These are phyloP conservation scores for Spisula solida DNA, from an alignment of 2,888 invertebrate genomes.

Conservation along the genomic window DNA sequence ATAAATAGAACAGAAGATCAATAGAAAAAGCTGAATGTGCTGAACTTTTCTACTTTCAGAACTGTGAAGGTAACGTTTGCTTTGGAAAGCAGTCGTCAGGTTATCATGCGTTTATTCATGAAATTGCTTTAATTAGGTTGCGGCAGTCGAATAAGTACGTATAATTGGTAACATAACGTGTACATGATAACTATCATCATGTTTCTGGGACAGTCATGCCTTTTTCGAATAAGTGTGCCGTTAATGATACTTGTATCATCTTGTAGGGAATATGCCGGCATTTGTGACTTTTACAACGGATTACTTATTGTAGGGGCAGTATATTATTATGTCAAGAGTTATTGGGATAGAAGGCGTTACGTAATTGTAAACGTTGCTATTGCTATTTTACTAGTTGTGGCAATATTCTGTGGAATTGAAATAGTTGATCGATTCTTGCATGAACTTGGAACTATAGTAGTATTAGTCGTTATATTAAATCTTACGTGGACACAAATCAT, in stretches of 20 bases:
- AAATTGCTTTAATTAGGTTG: too few relatives aligned
- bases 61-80: too few relatives aligned
- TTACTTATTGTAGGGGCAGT: background rate
- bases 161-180: too few relatives aligned
- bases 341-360: background rate
- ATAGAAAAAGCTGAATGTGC: too few relatives aligned
- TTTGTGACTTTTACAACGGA: background rate
- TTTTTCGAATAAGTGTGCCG: background rate
- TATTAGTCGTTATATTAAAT: background rate
- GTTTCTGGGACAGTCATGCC: background rate
- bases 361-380: background rate
- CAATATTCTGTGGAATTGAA: background rate
- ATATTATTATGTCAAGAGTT: background rate
- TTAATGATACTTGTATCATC: background rate
- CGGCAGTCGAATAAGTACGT: too few relatives aligned
- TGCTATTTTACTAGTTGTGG: background rate
- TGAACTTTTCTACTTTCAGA: too few relatives aligned
- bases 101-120: too few relatives aligned
- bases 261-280: background rate
- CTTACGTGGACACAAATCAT: background rate
- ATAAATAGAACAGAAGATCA: too few relatives aligned
- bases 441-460: background rate
- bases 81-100: too few relatives aligned
- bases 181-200: background rate
- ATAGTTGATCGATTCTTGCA: background rate